These are phyloP conservation scores for Oscheius sp. DNA, from an alignment of 2,888 invertebrate genomes.

Conservation along the genomic window DNA sequence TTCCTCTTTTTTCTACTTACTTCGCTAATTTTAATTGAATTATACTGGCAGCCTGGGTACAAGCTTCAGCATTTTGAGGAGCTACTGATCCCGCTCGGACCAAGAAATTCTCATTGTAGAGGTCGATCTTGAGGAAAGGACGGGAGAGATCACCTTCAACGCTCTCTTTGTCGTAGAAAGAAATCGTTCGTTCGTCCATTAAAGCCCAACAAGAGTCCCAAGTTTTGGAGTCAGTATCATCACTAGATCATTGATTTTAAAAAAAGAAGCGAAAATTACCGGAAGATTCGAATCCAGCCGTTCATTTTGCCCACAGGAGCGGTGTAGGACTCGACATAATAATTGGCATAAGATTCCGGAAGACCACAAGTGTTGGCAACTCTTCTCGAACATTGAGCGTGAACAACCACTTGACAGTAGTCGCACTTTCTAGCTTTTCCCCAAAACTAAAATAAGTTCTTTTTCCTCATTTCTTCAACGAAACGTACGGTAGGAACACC, in stretches of 20 bases:
- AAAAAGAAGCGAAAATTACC: slow-evolving; percentile 21
- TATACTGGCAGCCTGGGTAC: slow-evolving; percentile 38
- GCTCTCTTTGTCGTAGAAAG: slow-evolving; percentile 59
- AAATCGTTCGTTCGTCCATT: slow-evolving; percentile 43
- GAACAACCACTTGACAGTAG: slow-evolving; percentile 45
- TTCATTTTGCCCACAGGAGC: slow-evolving; percentile 43
- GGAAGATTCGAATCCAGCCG: slow-evolving; percentile 54
- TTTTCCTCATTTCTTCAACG: background rate
- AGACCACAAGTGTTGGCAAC: slow-evolving; percentile 52
- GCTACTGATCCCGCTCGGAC: slow-evolving; percentile 41
- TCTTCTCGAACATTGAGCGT: slow-evolving; percentile 35
- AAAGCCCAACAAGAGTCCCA: slow-evolving; percentile 53
- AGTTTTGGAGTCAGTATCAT: slow-evolving; percentile 31
- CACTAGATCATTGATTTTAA: slow-evolving; percentile 34
- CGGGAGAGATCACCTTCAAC: slow-evolving; percentile 44
- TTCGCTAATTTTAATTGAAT: slow-evolving; percentile 60
- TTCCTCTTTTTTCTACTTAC: too few species aligned
- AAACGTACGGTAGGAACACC: slow-evolving; percentile 39
- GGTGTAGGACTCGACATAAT: slow-evolving; percentile 34
- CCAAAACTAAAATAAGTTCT: slow-evolving; percentile 26
- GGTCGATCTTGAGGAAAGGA: slow-evolving; percentile 41
- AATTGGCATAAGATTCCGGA: slow-evolving; percentile 43
- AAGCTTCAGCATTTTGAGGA: slow-evolving; percentile 39
- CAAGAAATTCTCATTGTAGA: slow-evolving; percentile 59
- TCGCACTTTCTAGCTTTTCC: slow-evolving; percentile 39